Evolutionary conservation across 1,140 invertebrate species (phyloP), one percentile per base, ranked within the genome.

Genomic region (Chlorops oryzae): DNA sequence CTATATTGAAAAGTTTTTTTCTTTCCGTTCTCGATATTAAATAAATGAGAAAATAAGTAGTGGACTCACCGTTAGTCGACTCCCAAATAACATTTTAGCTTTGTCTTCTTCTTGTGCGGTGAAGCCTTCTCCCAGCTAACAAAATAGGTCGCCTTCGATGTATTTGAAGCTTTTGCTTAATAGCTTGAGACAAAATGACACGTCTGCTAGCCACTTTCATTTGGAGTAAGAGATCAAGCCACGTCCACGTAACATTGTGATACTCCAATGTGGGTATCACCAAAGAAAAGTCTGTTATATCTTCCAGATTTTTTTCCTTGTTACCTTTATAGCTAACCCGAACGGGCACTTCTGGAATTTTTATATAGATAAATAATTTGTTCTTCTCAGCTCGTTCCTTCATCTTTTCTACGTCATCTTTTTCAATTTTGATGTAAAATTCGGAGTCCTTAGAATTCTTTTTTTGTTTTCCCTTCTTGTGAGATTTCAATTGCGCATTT

Each of bases 201-300:
- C 86, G 80, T 59, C 92, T 85, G 39, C 89, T 94, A 60, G 96
- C 91, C 63, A 86, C 93, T 74, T 97, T 96, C 75, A 98, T 91
- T 4, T 92, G 92, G 63, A 98, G 76, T 23, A 97, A 75, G 43
- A 99, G 77, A 77, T 99, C 96, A n/a, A 98, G 80, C 96, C 96
- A 99, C 0, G 95, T 98, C 96, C 96, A 99, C 10, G 96, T 98
- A 38, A 95, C 90, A 74, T 98, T 97, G 73, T 98, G 96, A 75
- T 97, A 98, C 72, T 99, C 96, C 40, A 98, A 75, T 0, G 93
- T 96, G 0, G 95, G 95, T 65, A 99, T 88, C 4, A 95, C 85
- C 2, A 99, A 77, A 28, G 86, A 88, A 62, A 98, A 88, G 63
- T 98, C 92, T 47, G 93, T 81, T 12, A 99, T 86, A 73, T 99